phyloP scores from a whole-genome alignment of 1,140 invertebrate species.

The Drosophila miranda region DNA sequence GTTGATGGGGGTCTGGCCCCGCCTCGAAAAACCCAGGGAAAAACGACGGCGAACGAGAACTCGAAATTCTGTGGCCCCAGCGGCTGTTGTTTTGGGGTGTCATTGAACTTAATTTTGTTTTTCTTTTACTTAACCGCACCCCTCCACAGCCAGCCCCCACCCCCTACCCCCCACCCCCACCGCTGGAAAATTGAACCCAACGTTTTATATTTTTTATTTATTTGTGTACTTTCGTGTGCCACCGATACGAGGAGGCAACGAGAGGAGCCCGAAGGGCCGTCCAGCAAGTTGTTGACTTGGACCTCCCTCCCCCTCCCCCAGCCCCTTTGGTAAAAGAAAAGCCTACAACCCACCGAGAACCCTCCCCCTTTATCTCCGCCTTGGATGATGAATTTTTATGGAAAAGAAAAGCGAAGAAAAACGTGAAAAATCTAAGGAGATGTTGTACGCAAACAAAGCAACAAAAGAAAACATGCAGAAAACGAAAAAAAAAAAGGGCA shows the following conservation, averaged over 20 bases:
- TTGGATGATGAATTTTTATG: slow-evolving; percentile 61
- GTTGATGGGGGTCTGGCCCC: slow-evolving; percentile 60
- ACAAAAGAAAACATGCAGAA: slow-evolving; percentile 5
- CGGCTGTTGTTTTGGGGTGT: slow-evolving; percentile 68
- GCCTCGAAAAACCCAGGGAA: not conserved
- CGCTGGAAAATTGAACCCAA: not conserved
- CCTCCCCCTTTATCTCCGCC: not conserved
- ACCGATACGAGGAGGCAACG: slow-evolving; percentile 47
- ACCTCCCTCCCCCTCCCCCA: slow-evolving; percentile 3
- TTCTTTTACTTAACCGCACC: slow-evolving; percentile 33
- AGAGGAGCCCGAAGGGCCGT: slow-evolving; percentile 29
- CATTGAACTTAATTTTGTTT: slow-evolving; percentile 78
- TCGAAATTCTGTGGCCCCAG: slow-evolving; percentile 48
- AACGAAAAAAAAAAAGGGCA: not conserved
- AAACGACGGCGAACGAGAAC: slow-evolving; percentile 8
- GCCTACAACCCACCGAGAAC: too few relatives aligned
- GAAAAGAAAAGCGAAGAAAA: slow-evolving; percentile 3
- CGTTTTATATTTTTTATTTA: slow-evolving; percentile 70
- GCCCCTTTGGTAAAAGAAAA: not conserved
- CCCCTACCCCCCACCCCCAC: not conserved
- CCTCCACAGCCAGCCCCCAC: not conserved
- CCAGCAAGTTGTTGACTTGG: slow-evolving; percentile 62
- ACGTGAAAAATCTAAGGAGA: slow-evolving; percentile 12
- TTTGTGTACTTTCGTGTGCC: slow-evolving; percentile 69
- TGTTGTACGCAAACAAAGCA: slow-evolving; percentile 26